Evolutionary conservation across 2,113 vertebrate genomes (phyloP), one percentile per base, ranked within the genome.

Genomic region (Heteronetta atricapilla): DNA sequence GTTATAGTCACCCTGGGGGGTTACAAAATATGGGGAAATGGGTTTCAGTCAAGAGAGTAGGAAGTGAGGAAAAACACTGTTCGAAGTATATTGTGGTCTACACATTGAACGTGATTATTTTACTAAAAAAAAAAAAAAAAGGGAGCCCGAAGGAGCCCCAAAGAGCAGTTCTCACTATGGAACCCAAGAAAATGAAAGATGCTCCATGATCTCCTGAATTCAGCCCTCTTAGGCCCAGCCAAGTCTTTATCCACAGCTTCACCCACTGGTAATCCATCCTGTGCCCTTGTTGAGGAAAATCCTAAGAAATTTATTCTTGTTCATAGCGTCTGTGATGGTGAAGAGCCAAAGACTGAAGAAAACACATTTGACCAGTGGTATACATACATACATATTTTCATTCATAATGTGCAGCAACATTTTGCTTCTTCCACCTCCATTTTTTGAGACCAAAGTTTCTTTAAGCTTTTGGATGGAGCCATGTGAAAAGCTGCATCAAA

Each of bases 111-210:
- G 1, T 34, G 28, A 56, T 36, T 38, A 62, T 85, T 55, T 50
- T 60, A 50, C 70, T 77, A 17, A 19, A 46, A 46, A 46, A 46
- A 46, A 46, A 46, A 46, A 44, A 10, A 70, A 82, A 9, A 25
- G n/a, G n/a, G n/a, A n/a, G n/a, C n/a, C n/a, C n/a, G 8, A 40
- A 75, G 25, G 20, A 22, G 3, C 1, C 1, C 10, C 31, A 53
- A 77, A 66, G 20, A 86, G 26, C 19, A 86, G 23, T 60, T 77
- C 34, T 56, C 19, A 55, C 40, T 40, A 8, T 77, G 52, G 31
- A 77, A 75, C 58, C 31, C 69, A 66, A 38, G n/a, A 48, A 86
- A 62, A 55, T 60, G 19, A 60, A 81, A 81, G 63, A 72, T n/a
- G 13, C 5, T 13, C 14, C 18, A 38, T 40, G 46, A 66, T 66